Evolutionary conservation across 2,113 vertebrate genomes (phyloP), one percentile per base, ranked within the genome.

Genomic region (Chaetops frenatus): DNA sequence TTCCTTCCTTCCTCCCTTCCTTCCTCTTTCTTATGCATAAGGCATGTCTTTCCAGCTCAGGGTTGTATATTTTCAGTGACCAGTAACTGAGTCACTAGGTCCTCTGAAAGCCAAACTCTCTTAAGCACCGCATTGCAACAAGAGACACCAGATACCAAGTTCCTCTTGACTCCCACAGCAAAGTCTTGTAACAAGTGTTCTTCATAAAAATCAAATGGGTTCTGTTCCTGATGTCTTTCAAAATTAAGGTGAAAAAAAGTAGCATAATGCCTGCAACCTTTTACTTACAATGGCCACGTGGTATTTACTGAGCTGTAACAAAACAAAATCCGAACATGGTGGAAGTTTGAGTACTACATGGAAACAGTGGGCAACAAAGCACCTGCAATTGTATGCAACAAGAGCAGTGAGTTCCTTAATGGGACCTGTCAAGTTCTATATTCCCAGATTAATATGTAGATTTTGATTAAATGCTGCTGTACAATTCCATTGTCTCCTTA

Each of bases 281-380:
- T 82, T 57, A 44, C 4, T 57, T 74, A 22, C 9, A 57, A 16
- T 27, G 22, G 3, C 8, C 0, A 0, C 10, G 29, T 15, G 18
- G 3, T 51, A 62, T 48, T 53, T 70, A 53, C 27, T 40, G 36
- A 62, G 19, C 10, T 19, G 12, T 18, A 47, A 35, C 7, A 44
- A 74, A 74, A 33, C 9, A 76, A 91, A 64, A 40, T 50, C 25
- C 58, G 19, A 80, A 28, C 25, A 16, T 33, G 5, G 16, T 31
- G 16, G 12, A 80, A 67, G 25, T 67, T 53, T 73, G 57, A 80
- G 35, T 23, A 51, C 51, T 64, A 42, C 4, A 10, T 11, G 17
- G 47, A 84, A 84, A 28, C 40, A 27, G 33, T 35, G 23, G 11
- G 23, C 29, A 15, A 53, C 16, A 27, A 33, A 42, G 13, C 38